phyloP scores from a whole-genome alignment of 1,140 invertebrate genomes.

The Meloidogyne hapla region DNA sequence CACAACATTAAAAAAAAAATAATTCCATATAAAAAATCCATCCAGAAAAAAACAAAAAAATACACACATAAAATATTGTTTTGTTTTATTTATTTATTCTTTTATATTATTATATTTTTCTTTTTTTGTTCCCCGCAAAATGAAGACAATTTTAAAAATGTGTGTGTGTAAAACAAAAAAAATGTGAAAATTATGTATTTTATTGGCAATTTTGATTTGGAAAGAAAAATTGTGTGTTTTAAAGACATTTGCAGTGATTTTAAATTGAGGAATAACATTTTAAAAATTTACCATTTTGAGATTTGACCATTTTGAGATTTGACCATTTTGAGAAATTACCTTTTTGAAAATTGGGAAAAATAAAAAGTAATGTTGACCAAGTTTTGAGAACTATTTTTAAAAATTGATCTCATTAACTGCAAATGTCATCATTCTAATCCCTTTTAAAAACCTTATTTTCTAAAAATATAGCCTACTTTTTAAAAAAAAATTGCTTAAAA shows the following conservation, averaged over 20 bases:
- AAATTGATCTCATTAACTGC: no score
- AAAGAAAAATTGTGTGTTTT: neutral
- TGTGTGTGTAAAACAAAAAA: neutral
- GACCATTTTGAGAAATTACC: no score
- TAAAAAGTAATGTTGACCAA: no score
- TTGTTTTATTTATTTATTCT: neutral
- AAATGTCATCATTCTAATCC: neutral
- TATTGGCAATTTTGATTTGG: neutral
- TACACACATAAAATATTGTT: neutral
- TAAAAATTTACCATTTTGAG: no score
- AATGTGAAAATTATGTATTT: neutral
- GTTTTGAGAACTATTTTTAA: no score
- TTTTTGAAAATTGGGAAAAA: no score
- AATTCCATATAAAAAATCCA: no score
- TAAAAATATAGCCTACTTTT: neutral
- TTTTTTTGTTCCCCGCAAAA: constrained; percentile 3
- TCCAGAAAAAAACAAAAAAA: neutral
- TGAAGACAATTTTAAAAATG: neutral
- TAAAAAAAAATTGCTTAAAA: no score
- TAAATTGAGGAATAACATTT: neutral
- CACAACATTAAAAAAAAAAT: no score
- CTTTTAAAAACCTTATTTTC: neutral
- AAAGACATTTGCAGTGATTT: neutral
- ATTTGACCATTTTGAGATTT: no score
- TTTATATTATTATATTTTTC: neutral